Conservation (phyloP, 2,797 vertebrate species). For the Anabacerthia variegaticeps region DNA sequence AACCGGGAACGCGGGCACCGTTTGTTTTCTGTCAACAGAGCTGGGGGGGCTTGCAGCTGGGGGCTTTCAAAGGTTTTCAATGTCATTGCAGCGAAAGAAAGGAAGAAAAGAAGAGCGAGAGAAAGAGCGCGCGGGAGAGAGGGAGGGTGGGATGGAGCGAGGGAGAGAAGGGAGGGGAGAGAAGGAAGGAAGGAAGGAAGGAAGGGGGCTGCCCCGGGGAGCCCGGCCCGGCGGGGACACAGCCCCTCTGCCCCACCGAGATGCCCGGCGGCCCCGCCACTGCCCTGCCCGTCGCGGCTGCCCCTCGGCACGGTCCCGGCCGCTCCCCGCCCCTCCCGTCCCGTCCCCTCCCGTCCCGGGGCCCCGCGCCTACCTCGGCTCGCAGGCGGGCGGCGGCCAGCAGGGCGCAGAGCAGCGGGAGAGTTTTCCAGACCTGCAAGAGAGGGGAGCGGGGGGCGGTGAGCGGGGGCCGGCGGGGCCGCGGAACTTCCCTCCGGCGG, state of each 20-base stretch:
- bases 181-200: not conserved
- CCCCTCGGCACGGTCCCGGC: not conserved
- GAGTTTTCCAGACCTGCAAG: constrained; percentile 75
- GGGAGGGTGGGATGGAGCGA: not conserved
- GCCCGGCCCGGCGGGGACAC: not conserved
- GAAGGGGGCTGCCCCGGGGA: not conserved
- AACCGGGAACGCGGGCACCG: constrained; percentile 56
- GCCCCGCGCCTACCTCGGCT: constrained; percentile 70
- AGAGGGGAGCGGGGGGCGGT: not conserved
- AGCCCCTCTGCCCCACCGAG: not conserved
- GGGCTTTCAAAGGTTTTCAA: constrained; percentile 34
- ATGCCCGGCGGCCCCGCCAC: not conserved
- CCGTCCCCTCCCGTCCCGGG: not conserved
- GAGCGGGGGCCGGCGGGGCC: not conserved
- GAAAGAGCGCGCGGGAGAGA: not conserved
- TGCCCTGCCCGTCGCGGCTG: not conserved
- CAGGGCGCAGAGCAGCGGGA: constrained; percentile 64
- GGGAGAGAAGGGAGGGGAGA: not conserved
- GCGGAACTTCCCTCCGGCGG: not conserved
- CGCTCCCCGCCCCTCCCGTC: not conserved
- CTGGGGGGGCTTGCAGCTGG: constrained; percentile 3
- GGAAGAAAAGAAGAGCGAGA: not conserved
- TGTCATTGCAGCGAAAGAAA: constrained; percentile 21
- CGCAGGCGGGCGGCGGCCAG: constrained; percentile 63
- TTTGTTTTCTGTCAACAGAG: constrained; percentile 66